Evolutionary conservation across 1,140 invertebrate species (phyloP).

Genomic region (Holcopasites calliopsidis): DNA sequence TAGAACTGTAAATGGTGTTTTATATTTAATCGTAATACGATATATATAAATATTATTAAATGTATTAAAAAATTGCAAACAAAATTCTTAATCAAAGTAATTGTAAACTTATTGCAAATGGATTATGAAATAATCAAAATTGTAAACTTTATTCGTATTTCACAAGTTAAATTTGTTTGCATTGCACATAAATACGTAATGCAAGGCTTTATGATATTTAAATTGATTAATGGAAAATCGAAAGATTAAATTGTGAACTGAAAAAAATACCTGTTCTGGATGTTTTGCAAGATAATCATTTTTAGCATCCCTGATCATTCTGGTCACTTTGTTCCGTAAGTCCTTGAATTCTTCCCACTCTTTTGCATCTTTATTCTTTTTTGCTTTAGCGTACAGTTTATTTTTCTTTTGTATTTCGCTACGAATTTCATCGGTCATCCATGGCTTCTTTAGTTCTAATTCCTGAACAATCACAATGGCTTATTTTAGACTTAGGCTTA

Average conservation of each 20-base stretch:
- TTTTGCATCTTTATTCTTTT: conserved; percentile 78
- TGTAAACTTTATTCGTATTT: neutral
- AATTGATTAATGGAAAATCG: neutral
- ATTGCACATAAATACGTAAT: neutral
- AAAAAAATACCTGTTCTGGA: conserved; percentile 80
- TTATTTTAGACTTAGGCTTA: too few species aligned
- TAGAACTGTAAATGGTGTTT: conserved; percentile 21
- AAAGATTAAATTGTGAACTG: conserved; percentile 18
- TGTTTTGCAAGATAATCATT: conserved; percentile 79
- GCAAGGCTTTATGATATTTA: too few species aligned
- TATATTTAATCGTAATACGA: conserved; percentile 14
- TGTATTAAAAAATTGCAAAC: neutral
- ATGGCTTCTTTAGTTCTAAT: conserved; percentile 78
- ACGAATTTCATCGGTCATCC: conserved; percentile 81
- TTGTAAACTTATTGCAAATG: neutral
- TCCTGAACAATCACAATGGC: conserved; percentile 68
- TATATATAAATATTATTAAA: neutral
- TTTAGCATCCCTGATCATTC: conserved; percentile 80
- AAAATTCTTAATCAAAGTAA: neutral
- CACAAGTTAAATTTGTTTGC: neutral
- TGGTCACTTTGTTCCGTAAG: conserved; percentile 80
- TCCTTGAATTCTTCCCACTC: conserved; percentile 81
- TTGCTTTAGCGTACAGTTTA: conserved; percentile 79
- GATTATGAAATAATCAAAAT: neutral
- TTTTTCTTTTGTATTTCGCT: conserved; percentile 81